These are phyloP conservation scores for Slavum lentiscoides DNA, from an alignment of 2,888 invertebrate species.

Conservation along the genomic window DNA sequence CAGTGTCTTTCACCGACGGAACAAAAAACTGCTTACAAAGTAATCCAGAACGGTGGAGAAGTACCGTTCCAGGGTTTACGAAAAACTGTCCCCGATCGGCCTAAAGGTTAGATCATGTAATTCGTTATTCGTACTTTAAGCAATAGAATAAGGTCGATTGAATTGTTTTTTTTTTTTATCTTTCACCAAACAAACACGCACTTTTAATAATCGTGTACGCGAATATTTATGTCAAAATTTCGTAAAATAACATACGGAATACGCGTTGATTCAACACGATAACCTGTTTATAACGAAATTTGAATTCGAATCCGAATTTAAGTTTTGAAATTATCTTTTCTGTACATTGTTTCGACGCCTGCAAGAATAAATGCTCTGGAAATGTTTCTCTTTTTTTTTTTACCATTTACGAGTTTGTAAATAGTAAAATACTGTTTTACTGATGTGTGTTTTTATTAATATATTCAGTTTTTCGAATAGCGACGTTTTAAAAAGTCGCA, in stretches of 20 bases:
- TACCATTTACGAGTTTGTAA: too few species aligned
- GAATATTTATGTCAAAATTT: background rate
- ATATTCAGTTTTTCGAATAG: too few species aligned
- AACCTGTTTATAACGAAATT: background rate
- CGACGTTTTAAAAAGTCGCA: too few species aligned
- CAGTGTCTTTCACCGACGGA: slow-evolving; percentile 76
- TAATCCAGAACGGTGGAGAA: slow-evolving; percentile 90
- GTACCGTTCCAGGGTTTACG: slow-evolving; percentile 90
- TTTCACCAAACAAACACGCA: slow-evolving; percentile 7
- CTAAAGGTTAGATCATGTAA: slow-evolving; percentile 67
- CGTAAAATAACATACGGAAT: background rate
- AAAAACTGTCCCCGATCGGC: slow-evolving; percentile 83
- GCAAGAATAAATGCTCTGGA: too few species aligned
- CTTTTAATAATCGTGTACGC: background rate
- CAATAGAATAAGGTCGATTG: background rate
- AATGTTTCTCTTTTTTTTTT: too few species aligned
- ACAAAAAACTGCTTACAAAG: slow-evolving; percentile 81
- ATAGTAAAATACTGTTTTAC: too few species aligned
- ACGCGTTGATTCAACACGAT: background rate
- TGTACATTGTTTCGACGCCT: background rate
- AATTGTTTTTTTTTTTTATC: background rate
- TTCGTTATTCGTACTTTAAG: background rate
- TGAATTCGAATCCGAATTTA: background rate
- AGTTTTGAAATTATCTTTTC: background rate
- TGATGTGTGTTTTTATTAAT: too few species aligned